Base-by-base conservation (phyloP, 1,140 invertebrate species). In the Ceratina calcarata region DNA sequence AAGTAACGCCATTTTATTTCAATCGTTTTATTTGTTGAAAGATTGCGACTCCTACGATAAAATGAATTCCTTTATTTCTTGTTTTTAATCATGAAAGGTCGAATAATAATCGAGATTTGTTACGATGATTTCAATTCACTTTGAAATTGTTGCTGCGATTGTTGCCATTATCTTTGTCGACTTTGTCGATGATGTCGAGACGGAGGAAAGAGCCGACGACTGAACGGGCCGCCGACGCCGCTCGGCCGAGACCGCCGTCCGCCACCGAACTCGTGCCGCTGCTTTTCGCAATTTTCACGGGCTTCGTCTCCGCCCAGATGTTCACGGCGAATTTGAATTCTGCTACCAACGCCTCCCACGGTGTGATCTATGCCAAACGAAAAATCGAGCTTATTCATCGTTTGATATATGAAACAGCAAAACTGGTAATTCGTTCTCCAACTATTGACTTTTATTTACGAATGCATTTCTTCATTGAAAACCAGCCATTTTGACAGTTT, bases 291-390 rank as follows among this genome's bases (percentile, higher is more conserved):
- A 90, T 89, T 86, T 91, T 91, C 1, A 95, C 93, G 0, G 95
- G 94, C 85, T 96, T 96, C 32, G 94, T 94, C 16, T 93, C 93
- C 51, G 93, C 92, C 93, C 94, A 95, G 80, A 96, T 94, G 77
- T 95, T 94, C 49, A 96, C 79, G 0, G 94, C 93, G 84, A 96
- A 96, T 71, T 91, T 92, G 0, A 95, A 74, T 87, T 96, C 95
- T 0, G 94, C 93, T 82, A 94, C 92, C 24, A 96, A 90, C 4
- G 95, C 95, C 86, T 95, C 93, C 78, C 91, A 91, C 10, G 93
- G 93, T 2, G 94, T 94, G 82, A 96, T 94, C 95, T 32, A n/a
- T 96, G 87, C 7, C 7, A 51, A 51, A 51, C 49, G 15, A 51
- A 90, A 87, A 2, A n/a, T n/a, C n/a, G n/a, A n/a, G n/a, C n/a